A percentile compares a stretch with the other conserved stretches of the same genome.
Evolutionary conservation across 1,140 invertebrate genomes (phyloP).

Genomic region (Pogonomyrmex barbatus): DNA sequence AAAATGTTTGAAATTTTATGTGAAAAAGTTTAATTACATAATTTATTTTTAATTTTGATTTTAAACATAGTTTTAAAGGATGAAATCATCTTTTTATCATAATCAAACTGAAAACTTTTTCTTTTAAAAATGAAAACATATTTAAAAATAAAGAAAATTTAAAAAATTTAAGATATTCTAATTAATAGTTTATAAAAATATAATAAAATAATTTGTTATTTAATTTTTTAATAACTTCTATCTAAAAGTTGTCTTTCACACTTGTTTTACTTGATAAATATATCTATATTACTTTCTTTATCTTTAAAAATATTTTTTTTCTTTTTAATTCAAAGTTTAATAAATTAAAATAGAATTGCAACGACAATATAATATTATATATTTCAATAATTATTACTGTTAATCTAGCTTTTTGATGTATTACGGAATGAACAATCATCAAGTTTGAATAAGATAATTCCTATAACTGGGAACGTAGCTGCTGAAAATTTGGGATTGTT

Average conservation of each 20-base stretch:
- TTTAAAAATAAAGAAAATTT: no score
- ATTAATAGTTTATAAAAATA: no score
- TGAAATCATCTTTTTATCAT: no score
- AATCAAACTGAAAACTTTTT: no score
- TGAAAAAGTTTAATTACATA: background rate
- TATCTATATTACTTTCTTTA: background rate
- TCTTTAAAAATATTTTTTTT: background rate
- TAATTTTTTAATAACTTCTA: no score
- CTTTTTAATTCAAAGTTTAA: background rate
- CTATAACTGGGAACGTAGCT: constrained; percentile 92
- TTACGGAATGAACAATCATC: constrained; percentile 83
- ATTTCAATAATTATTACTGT: constrained; percentile 6
- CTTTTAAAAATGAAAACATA: no score
- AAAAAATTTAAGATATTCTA: no score
- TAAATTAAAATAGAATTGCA: background rate
- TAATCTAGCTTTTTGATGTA: constrained; percentile 84
- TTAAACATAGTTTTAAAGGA: no score
- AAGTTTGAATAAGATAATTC: constrained; percentile 90
- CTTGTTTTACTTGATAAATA: no score
- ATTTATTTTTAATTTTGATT: no score
- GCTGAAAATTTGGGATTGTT: constrained; percentile 88
- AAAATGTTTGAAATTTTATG: background rate
- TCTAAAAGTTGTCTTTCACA: no score
- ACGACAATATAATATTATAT: constrained; percentile 1
- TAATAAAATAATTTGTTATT: no score